phyloP scores from a whole-genome alignment of 2,797 vertebrate genomes.

The Sphaeramia orbicularis region DNA sequence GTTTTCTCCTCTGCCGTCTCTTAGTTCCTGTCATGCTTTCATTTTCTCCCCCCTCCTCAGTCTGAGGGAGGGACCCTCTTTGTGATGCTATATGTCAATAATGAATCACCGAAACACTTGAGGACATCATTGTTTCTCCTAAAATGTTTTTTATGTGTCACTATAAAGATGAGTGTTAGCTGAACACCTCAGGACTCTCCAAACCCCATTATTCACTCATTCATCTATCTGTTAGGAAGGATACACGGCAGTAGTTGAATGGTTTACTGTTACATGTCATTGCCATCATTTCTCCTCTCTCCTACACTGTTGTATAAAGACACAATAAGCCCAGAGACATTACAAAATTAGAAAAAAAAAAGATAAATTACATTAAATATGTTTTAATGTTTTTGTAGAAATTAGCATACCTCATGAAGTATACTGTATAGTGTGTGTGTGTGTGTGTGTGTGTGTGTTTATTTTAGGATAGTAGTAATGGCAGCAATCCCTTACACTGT shows the following conservation, averaged over 20 bases:
- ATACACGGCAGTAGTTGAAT: too few relatives aligned
- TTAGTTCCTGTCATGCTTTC: conserved; percentile 46
- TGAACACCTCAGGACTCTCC: conserved; percentile 47
- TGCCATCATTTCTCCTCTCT: too few relatives aligned
- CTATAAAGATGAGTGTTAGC: conserved; percentile 31
- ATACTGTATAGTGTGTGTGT: not conserved
- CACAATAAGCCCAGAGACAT: too few relatives aligned
- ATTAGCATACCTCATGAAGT: too few relatives aligned
- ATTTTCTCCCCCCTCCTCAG: conserved; percentile 41
- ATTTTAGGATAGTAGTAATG: not conserved
- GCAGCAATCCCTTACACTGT: too few relatives aligned
- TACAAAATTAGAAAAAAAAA: too few relatives aligned
- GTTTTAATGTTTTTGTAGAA: too few relatives aligned
- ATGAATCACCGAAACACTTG: conserved; percentile 27
- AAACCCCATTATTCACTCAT: conserved; percentile 23
- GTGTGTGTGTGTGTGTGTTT: too few relatives aligned
- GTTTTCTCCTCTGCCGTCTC: conserved; percentile 39
- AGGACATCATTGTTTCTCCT: conserved; percentile 18
- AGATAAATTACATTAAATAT: too few relatives aligned
- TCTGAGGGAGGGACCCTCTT: conserved; percentile 41
- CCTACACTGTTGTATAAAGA: too few relatives aligned
- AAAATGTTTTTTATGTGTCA: conserved; percentile 21
- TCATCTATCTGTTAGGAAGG: too few relatives aligned
- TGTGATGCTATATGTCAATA: conserved; percentile 34
- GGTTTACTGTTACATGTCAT: too few relatives aligned